Evolutionary conservation across 2,888 invertebrate species (phyloP).

Genomic region (Mythimna vitellina): DNA sequence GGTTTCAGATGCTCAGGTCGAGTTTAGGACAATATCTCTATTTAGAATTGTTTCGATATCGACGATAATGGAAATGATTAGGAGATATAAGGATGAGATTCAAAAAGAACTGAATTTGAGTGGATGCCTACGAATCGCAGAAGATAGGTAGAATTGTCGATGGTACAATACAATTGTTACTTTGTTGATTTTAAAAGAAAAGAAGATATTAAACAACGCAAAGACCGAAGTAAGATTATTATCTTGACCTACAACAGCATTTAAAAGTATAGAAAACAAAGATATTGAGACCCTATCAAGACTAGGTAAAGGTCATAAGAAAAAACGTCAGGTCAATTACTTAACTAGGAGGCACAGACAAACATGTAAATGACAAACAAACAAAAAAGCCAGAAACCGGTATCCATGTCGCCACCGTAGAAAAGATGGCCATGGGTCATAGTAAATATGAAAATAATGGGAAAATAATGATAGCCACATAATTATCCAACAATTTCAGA

Average conservation of each 20-base stretch:
- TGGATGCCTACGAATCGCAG: neutral
- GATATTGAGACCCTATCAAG: neutral
- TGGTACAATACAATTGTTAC: neutral
- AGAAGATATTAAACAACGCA: neutral
- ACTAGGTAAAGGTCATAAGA: constrained; percentile 4
- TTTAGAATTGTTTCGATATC: neutral
- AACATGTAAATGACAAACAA: constrained; percentile 48
- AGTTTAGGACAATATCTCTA: constrained; percentile 10
- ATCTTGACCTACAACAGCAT: neutral
- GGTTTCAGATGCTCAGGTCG: constrained; percentile 7
- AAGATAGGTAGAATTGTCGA: neutral
- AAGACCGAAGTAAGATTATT: neutral
- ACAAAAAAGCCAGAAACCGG: constrained; percentile 45
- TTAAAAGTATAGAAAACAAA: neutral
- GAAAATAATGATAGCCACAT: constrained; percentile 64
- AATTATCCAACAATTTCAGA: constrained; percentile 58
- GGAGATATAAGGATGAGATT: neutral
- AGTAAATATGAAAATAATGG: constrained; percentile 72
- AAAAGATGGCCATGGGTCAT: constrained; percentile 56
- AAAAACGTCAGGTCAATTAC: constrained; percentile 11
- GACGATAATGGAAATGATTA: neutral
- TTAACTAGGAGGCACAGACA: constrained; percentile 13
- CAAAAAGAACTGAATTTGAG: neutral
- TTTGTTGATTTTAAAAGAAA: neutral
- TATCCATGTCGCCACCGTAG: constrained; percentile 49